These are phyloP conservation scores for Salticus scenicus DNA, from an alignment of 2,888 invertebrate species.

Conservation along the genomic window DNA sequence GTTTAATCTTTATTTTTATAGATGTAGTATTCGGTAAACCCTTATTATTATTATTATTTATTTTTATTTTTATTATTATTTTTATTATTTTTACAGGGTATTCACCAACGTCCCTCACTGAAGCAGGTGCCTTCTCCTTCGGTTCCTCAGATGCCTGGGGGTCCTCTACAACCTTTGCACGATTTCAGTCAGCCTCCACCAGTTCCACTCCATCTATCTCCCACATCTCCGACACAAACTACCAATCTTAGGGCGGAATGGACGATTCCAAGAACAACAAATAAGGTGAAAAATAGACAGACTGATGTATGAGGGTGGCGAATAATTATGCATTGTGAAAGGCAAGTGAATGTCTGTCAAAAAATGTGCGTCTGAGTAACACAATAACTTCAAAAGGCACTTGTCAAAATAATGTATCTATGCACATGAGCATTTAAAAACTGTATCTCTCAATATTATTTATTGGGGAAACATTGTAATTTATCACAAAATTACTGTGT, in stretches of 20 bases:
- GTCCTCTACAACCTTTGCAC: slow-evolving; percentile 43
- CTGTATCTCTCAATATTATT: no score
- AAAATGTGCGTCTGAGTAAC: neutral
- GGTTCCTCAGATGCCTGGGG: slow-evolving; percentile 62
- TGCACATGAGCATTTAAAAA: no score
- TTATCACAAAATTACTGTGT: no score
- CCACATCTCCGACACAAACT: slow-evolving; percentile 14
- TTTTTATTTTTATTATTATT: no score
- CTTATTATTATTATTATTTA: no score
- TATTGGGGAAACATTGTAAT: no score
- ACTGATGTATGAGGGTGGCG: slow-evolving; percentile 58
- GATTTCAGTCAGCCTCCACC: slow-evolving; percentile 44
- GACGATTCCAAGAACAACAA: slow-evolving; percentile 58
- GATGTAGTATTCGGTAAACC: no score
- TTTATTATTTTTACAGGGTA: slow-evolving; percentile 28
- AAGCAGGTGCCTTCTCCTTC: slow-evolving; percentile 69
- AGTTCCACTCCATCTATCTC: slow-evolving; percentile 26
- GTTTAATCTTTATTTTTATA: no score
- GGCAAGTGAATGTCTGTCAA: neutral
- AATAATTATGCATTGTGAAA: slow-evolving; percentile 8
- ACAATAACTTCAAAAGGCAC: no score
- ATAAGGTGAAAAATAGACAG: slow-evolving; percentile 61
- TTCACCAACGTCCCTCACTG: slow-evolving; percentile 47
- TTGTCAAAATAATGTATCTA: no score
- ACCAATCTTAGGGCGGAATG: slow-evolving; percentile 53